A percentile compares a stretch with the other conserved stretches of the same genome.
Conservation (phyloP, 1,140 invertebrate genomes). For the Wiebesia pumilae region DNA sequence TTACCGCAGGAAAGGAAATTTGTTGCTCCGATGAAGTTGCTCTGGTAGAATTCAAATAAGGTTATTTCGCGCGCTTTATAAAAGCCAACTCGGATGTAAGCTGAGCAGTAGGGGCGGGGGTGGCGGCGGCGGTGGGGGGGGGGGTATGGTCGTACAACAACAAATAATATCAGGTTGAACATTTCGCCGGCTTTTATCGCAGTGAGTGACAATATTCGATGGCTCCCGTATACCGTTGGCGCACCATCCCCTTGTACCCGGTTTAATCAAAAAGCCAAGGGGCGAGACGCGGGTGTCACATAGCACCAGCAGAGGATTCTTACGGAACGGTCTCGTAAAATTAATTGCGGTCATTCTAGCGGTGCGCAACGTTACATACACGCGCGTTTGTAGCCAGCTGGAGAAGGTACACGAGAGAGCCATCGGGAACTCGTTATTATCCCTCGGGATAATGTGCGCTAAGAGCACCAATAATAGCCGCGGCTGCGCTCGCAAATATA, state of each 20-base stretch:
- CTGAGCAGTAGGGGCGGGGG: background rate
- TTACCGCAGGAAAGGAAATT: background rate
- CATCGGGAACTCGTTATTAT: slow-evolving; percentile 54
- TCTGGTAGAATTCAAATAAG: background rate
- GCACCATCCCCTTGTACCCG: background rate
- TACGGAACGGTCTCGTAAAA: slow-evolving; percentile 44
- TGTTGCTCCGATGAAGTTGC: background rate
- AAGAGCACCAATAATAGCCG: slow-evolving; percentile 53
- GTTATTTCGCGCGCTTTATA: background rate
- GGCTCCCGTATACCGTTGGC: background rate
- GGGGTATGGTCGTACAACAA: background rate
- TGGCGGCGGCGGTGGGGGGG: background rate
- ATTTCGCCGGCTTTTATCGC: slow-evolving; percentile 13
- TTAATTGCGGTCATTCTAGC: slow-evolving; percentile 58
- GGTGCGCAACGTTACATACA: slow-evolving; percentile 46
- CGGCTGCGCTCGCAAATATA: slow-evolving; percentile 9
- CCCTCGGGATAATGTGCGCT: slow-evolving; percentile 48
- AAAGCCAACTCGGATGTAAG: background rate
- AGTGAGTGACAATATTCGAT: slow-evolving; percentile 22
- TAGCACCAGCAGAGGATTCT: background rate
- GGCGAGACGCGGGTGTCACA: background rate
- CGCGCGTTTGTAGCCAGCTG: background rate
- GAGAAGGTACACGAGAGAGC: background rate
- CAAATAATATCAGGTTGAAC: background rate
- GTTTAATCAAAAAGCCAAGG: slow-evolving; percentile 34